Conservation (phyloP, 2,888 invertebrate species). For the Ariolimax columbianus region DNA sequence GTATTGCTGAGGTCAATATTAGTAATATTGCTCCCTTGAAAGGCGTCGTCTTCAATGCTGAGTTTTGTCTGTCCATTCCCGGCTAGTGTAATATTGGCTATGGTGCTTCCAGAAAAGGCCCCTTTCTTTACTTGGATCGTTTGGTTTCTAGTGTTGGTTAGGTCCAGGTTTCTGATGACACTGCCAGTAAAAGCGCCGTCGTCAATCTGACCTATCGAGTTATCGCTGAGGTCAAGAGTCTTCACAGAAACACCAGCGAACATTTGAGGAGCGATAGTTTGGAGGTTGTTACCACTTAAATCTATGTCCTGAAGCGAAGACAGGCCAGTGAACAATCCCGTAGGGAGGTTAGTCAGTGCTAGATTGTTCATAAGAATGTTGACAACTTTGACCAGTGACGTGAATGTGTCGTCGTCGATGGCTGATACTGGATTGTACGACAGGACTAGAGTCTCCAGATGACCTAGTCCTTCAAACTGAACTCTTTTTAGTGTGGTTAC, state of each 20-base stretch:
- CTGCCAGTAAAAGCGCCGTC: conserved; percentile 51
- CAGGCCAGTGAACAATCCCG: conserved; percentile 42
- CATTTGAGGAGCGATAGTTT: neutral
- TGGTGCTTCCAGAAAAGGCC: conserved; percentile 11
- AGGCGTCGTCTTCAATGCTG: conserved; percentile 56
- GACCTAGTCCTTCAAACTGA: conserved; percentile 7
- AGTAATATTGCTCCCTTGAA: conserved; percentile 57
- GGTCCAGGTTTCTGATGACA: conserved; percentile 55
- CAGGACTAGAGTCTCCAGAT: conserved; percentile 46
- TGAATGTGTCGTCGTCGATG: conserved; percentile 19
- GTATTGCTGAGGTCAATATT: conserved; percentile 58
- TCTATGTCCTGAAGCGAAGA: conserved; percentile 49
- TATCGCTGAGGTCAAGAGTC: conserved; percentile 12
- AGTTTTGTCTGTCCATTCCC: conserved; percentile 28
- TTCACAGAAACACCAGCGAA: neutral
- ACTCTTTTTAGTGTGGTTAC: neutral
- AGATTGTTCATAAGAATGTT: neutral
- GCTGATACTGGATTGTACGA: conserved; percentile 27
- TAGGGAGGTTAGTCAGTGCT: neutral
- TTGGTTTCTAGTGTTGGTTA: conserved; percentile 57
- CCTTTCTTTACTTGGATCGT: neutral
- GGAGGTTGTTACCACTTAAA: conserved; percentile 8
- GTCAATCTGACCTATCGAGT: conserved; percentile 23
- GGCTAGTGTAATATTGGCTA: neutral
- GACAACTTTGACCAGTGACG: neutral